A percentile compares a stretch with the other conserved stretches of the same genome.
Evolutionary conservation across 1,140 invertebrate genomes (phyloP).

Genomic region (Euura lappo): DNA sequence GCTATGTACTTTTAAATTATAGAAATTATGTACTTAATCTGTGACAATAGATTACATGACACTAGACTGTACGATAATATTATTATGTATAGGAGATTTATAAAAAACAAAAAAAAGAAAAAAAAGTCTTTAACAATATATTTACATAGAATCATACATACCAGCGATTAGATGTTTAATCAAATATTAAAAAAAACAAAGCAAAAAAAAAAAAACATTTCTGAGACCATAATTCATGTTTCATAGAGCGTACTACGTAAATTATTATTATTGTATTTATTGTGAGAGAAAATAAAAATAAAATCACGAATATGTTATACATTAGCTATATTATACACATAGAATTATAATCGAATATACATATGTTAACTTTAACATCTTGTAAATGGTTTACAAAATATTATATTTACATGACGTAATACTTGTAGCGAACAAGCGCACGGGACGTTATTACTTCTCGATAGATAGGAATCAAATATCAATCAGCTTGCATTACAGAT

Average conservation of each 20-base stretch:
- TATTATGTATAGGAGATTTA: neutral
- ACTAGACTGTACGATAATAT: constrained; percentile 33
- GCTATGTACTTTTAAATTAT: constrained; percentile 16
- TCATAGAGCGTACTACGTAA: constrained; percentile 31
- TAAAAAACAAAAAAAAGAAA: neutral
- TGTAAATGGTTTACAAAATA: no score
- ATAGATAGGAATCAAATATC: no score
- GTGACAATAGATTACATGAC: constrained; percentile 25
- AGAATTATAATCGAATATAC: neutral
- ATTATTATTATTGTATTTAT: constrained; percentile 43
- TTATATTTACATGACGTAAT: no score
- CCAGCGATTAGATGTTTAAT: constrained; percentile 13
- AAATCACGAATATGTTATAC: neutral
- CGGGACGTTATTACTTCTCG: no score
- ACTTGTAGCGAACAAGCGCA: no score
- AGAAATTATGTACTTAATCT: constrained; percentile 1
- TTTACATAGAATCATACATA: neutral
- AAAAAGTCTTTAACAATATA: neutral
- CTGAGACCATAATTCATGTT: constrained; percentile 8
- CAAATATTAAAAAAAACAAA: constrained; percentile 6
- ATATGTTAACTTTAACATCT: no score
- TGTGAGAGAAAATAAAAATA: neutral
- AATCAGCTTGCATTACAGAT: neutral
- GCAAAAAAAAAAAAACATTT: neutral
- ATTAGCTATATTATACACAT: neutral